Conservation (phyloP, 2,888 invertebrate species). For the Mimas tiliae region DNA sequence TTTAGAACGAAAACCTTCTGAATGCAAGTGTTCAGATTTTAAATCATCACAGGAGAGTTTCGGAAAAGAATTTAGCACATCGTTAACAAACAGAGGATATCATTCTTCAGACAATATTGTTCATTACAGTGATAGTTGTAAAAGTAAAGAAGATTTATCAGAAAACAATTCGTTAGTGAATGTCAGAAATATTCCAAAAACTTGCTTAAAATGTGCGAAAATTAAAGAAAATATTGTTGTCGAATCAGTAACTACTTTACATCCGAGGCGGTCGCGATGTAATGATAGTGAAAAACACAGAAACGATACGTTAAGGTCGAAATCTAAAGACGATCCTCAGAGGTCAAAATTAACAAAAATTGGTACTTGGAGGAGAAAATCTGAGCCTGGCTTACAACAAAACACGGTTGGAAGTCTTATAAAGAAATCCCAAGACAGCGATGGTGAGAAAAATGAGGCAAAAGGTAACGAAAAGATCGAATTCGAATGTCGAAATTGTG, state of each 20-base stretch:
- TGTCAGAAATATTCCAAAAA: conserved; percentile 70
- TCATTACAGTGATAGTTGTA: conserved; percentile 64
- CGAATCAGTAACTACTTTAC: conserved; percentile 58
- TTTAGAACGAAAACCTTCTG: conserved; percentile 62
- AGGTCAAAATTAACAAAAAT: conserved; percentile 80
- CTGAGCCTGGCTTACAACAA: conserved; percentile 87
- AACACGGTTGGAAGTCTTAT: conserved; percentile 60
- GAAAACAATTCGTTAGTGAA: conserved; percentile 66
- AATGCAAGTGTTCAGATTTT: conserved; percentile 75
- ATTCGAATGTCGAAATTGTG: conserved; percentile 78
- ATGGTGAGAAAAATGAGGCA: conserved; percentile 61
- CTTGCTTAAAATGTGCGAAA: conserved; percentile 79
- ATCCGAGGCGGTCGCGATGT: conserved; percentile 68
- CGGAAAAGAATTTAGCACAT: conserved; percentile 63
- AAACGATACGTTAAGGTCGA: conserved; percentile 76
- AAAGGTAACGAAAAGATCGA: conserved; percentile 76
- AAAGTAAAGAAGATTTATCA: conserved; percentile 69
- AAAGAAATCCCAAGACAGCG: conserved; percentile 71
- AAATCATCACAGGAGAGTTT: conserved; percentile 80
- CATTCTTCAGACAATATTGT: conserved; percentile 79
- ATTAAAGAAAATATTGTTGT: conserved; percentile 81
- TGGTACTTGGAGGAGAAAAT: conserved; percentile 89
- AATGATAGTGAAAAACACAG: conserved; percentile 64
- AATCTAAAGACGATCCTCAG: conserved; percentile 81
- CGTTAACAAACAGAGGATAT: conserved; percentile 72